Percentiles rank a stretch among this genome's conserved stretches.
These are phyloP conservation scores for Peribatodes rhomboidaria DNA, from an alignment of 2,888 invertebrate genomes.

Conservation along the genomic window DNA sequence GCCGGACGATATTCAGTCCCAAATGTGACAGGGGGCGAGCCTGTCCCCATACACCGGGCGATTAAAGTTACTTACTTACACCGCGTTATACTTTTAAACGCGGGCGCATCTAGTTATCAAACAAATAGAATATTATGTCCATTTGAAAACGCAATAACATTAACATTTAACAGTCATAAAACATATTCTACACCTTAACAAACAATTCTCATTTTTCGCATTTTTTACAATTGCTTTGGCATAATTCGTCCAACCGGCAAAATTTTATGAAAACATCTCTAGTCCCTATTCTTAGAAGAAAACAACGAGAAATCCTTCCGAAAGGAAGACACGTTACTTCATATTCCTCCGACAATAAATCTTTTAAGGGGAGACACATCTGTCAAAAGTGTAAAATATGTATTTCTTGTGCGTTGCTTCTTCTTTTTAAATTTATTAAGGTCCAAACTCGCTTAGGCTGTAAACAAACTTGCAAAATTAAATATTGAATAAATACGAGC, in stretches of 20 bases:
- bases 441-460: constrained; percentile 4
- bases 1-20: too few relatives aligned
- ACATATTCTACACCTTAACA: too few relatives aligned
- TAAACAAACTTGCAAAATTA: not conserved
- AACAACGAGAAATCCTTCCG: constrained; percentile 72
- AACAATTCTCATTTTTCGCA: too few relatives aligned
- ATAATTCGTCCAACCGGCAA: constrained; percentile 8
- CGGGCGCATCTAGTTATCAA: too few relatives aligned
- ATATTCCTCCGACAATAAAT: constrained; percentile 80
- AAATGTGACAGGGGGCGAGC: too few relatives aligned
- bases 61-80: too few relatives aligned
- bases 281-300: constrained; percentile 53
- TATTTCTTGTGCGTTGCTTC: constrained; percentile 71
- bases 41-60: too few relatives aligned
- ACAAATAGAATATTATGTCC: too few relatives aligned
- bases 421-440: constrained; percentile 36
- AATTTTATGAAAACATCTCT: constrained; percentile 3
- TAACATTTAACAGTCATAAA: too few relatives aligned
- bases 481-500: not conserved
- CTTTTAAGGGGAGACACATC: constrained; percentile 77
- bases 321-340: constrained; percentile 72
- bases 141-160: too few relatives aligned
- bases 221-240: not conserved
- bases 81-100: too few relatives aligned
- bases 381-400: constrained; percentile 85